phyloP scores from a whole-genome alignment of 2,888 invertebrate species.

The Eristalis pertinax region DNA sequence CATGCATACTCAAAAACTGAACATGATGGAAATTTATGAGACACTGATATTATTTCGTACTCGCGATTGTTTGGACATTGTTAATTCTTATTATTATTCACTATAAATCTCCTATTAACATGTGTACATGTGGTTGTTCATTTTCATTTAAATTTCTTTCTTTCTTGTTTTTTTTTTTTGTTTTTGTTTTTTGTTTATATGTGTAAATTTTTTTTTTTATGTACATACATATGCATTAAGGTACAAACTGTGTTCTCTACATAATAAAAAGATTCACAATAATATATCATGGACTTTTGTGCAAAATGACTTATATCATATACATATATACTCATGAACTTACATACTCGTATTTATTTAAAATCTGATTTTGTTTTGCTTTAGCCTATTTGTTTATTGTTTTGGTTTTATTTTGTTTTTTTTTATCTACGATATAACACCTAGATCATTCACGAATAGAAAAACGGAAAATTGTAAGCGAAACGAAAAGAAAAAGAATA shows the following conservation, averaged over 20 bases:
- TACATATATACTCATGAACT: conserved; percentile 7
- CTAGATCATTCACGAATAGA: conserved; percentile 58
- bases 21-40: conserved; percentile 37
- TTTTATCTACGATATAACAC: conserved; percentile 53
- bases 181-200: not conserved
- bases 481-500: conserved; percentile 7
- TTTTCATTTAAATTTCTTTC: conserved; percentile 16
- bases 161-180: conserved; percentile 1
- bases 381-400: conserved; percentile 28
- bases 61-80: not conserved
- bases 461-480: conserved; percentile 4
- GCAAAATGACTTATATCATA: conserved; percentile 53
- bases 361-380: conserved; percentile 33
- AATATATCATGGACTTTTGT: conserved; percentile 54
- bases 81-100: conserved; percentile 12
- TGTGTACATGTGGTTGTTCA: conserved; percentile 40
- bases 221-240: conserved; percentile 33
- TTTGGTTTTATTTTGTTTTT: conserved; percentile 32
- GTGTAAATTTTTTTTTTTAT: conserved; percentile 2
- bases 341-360: conserved; percentile 41
- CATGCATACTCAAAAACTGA: conserved; percentile 57
- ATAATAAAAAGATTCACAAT: conserved; percentile 55
- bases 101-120: conserved; percentile 24
- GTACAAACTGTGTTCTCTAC: conserved; percentile 53
- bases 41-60: conserved; percentile 50